These are phyloP conservation scores for Linnaemya tessellans DNA, from an alignment of 2,888 invertebrate species.

Conservation along the genomic window DNA sequence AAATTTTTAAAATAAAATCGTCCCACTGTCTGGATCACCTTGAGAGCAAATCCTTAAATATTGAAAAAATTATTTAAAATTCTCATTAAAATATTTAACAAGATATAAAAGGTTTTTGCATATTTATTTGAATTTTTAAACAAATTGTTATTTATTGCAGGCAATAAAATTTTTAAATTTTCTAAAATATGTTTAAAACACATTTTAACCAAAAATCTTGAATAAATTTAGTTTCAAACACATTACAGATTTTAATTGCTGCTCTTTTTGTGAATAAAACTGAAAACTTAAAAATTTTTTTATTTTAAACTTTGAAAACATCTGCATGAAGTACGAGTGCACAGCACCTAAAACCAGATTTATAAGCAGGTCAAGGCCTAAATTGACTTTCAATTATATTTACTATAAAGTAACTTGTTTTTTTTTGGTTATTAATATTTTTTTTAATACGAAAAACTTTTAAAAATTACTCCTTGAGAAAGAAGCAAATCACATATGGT, in stretches of 20 bases:
- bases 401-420: too few relatives aligned
- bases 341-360: slow-evolving; percentile 27
- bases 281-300: not conserved
- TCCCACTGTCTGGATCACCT: slow-evolving; percentile 52
- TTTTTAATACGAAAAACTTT: not conserved
- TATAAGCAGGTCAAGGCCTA: slow-evolving; percentile 62
- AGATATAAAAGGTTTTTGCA: not conserved
- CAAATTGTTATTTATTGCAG: not conserved
- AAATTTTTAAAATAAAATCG: slow-evolving; percentile 28
- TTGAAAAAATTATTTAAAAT: slow-evolving; percentile 22
- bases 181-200: too few relatives aligned
- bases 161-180: not conserved
- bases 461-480: not conserved
- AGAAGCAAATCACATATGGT: slow-evolving; percentile 44
- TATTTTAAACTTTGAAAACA: slow-evolving; percentile 36
- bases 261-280: too few relatives aligned
- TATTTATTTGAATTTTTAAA: not conserved
- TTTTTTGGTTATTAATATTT: not conserved
- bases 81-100: not conserved
- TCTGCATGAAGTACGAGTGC: slow-evolving; percentile 26
- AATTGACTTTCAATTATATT: slow-evolving; percentile 25
- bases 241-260: too few relatives aligned
- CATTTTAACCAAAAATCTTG: too few relatives aligned
- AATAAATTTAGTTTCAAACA: too few relatives aligned
- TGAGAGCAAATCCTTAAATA: slow-evolving; percentile 27